phyloP scores from a whole-genome alignment of 2,797 vertebrate species.

The Caiman crocodilus region DNA sequence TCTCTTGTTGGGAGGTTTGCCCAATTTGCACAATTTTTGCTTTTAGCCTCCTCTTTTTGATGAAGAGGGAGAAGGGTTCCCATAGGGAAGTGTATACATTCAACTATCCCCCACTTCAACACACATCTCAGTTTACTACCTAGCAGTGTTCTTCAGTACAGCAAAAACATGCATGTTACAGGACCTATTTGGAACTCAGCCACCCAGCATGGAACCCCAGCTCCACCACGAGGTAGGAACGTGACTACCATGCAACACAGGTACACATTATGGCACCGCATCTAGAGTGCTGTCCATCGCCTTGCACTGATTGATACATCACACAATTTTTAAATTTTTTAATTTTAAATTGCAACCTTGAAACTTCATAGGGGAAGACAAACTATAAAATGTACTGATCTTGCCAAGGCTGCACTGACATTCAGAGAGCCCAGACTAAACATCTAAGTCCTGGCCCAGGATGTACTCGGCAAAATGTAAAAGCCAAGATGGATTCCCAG shows the following conservation, averaged over 20 bases:
- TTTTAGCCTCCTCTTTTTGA: slow-evolving; percentile 4
- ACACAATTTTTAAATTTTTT: no score
- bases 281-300: not conserved
- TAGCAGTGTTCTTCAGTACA: not conserved
- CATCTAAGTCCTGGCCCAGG: not conserved
- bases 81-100: slow-evolving; percentile 41
- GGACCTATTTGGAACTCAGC: not conserved
- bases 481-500: fast-evolving
- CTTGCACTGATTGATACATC: not conserved
- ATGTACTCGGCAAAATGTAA: not conserved
- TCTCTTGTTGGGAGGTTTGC: slow-evolving; percentile 37
- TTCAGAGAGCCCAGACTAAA: not conserved
- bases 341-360: not conserved
- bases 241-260: fast-evolving
- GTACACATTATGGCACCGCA: fast-evolving
- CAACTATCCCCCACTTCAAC: slow-evolving; percentile 41
- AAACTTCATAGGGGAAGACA: not conserved
- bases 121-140: not conserved
- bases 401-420: fast-evolving
- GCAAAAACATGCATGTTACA: not conserved
- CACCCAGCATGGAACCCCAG: slow-evolving; percentile 23
- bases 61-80: slow-evolving; percentile 42
- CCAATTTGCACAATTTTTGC: slow-evolving; percentile 59
- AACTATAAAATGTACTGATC: fast-evolving
- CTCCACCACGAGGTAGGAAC: slow-evolving; percentile 28